A percentile compares a stretch with the other conserved stretches of the same genome.
These are phyloP conservation scores for Apis dorsata DNA, from an alignment of 1,140 invertebrate genomes.

Conservation along the genomic window DNA sequence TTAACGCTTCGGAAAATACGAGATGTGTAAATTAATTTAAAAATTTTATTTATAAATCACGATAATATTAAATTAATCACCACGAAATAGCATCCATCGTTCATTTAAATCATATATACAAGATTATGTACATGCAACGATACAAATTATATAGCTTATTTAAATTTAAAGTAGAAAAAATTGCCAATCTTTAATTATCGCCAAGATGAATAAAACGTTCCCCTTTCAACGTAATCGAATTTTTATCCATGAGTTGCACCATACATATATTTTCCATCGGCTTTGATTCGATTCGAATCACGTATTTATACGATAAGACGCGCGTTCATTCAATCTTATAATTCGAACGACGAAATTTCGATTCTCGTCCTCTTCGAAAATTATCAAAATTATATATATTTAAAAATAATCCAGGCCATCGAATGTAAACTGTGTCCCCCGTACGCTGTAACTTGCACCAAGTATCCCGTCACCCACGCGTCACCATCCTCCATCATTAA, in stretches of 20 bases:
- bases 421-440: not conserved
- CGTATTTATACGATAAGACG: not conserved
- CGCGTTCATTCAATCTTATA: not conserved
- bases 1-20: too few species aligned
- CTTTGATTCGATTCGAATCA: constrained; percentile 6
- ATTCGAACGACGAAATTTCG: not conserved
- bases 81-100: too few species aligned
- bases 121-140: too few species aligned
- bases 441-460: not conserved
- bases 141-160: too few species aligned
- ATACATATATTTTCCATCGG: not conserved
- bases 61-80: too few species aligned
- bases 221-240: not conserved
- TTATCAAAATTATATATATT: not conserved
- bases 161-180: too few species aligned
- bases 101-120: too few species aligned
- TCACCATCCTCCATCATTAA: not conserved
- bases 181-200: too few species aligned
- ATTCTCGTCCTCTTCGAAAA: not conserved
- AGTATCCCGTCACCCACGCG: not conserved
- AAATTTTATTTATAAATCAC: too few species aligned
- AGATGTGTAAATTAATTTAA: too few species aligned
- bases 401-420: not conserved
- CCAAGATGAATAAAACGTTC: too few species aligned
- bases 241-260: not conserved